A percentile compares a stretch with the other conserved stretches of the same genome.
Evolutionary conservation across 2,797 vertebrate genomes (phyloP).

Genomic region (Alauda arvensis): DNA sequence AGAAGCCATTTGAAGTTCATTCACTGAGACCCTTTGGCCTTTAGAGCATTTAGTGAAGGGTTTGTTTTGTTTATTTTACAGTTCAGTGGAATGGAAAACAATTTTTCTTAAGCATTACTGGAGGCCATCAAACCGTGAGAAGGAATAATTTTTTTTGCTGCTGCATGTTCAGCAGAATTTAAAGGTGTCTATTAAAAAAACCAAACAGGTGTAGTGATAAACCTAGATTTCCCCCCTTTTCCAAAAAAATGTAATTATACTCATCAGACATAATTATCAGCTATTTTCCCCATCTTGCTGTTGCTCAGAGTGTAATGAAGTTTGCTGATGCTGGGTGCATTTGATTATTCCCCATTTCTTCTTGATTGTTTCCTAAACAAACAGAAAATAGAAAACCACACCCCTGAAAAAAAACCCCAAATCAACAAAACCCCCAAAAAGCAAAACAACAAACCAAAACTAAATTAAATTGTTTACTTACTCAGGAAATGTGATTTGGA

Average conservation of each 20-base stretch:
- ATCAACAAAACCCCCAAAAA: background rate
- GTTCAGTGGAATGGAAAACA: slow-evolving; percentile 68
- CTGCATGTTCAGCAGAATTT: slow-evolving; percentile 47
- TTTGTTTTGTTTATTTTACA: slow-evolving; percentile 72
- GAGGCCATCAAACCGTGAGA: slow-evolving; percentile 37
- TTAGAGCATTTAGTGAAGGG: slow-evolving; percentile 66
- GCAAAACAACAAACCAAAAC: background rate
- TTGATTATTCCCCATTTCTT: slow-evolving; percentile 18
- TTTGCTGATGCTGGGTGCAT: background rate
- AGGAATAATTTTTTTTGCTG: slow-evolving; percentile 59
- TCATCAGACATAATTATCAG: slow-evolving; percentile 45
- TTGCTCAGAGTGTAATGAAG: slow-evolving; percentile 26
- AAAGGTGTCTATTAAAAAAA: slow-evolving; percentile 52
- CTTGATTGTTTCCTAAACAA: slow-evolving; percentile 14
- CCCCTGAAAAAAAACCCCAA: background rate
- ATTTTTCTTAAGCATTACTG: slow-evolving; percentile 66
- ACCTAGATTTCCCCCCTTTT: slow-evolving; percentile 3
- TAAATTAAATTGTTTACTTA: slow-evolving; percentile 34
- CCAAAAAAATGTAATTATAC: slow-evolving; percentile 47
- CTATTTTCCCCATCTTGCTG: slow-evolving; percentile 23
- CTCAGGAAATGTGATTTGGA: slow-evolving; percentile 19
- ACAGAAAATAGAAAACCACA: background rate
- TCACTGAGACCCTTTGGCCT: slow-evolving; percentile 62
- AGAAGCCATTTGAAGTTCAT: slow-evolving; percentile 64
- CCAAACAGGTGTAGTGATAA: background rate